Evolutionary conservation across 2,888 invertebrate genomes (phyloP), one percentile per base, ranked within the genome.

Genomic region (Dicranocentrus wangi): DNA sequence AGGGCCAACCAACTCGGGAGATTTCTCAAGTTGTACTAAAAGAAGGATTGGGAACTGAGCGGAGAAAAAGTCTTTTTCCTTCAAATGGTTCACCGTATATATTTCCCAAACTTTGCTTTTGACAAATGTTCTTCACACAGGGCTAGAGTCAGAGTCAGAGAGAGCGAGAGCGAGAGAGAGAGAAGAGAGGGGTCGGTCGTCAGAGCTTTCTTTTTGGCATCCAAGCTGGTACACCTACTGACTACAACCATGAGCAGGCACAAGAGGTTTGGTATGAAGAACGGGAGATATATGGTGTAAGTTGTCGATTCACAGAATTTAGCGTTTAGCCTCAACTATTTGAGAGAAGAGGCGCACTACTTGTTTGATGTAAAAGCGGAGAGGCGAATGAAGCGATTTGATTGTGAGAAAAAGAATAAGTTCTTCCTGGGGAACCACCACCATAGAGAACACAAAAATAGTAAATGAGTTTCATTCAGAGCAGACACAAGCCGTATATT

Each of bases 381-480:
- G 39, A 39, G 39, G 8, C n/a, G 60, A 60, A n/a, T 60, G 60
- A 60, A 60, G 32, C 60, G n/a, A 32, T 60, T 60, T 60, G 60
- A 60, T 60, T 60, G 60, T n/a, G 55, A 55, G 47, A 60, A 55
- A 28, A 19, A 32, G 60, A 60, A 28, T 60, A 60, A 28, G 23
- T 32, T 28, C 51, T 75, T 75, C 55, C 39, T 51, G 66, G 39
- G 75, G 66, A 66, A 66, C 75, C 55, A 75, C 66, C 58, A 66
- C 75, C 55, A 75, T 55, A 42, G n/a, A 17, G 39, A n/a, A 43
- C 66, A 58, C 25, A 58, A 75, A 65, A 58, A 23, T 43, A 32
- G 28, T 23, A 25, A 78, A 78, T 78, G 78, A 55, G 65, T 21
- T 65, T 69, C 78, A 70, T 70, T 78, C 63, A n/a, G n/a, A n/a